These are phyloP conservation scores for Canis aureus DNA, from an alignment of 2,113 vertebrate species.

Conservation along the genomic window DNA sequence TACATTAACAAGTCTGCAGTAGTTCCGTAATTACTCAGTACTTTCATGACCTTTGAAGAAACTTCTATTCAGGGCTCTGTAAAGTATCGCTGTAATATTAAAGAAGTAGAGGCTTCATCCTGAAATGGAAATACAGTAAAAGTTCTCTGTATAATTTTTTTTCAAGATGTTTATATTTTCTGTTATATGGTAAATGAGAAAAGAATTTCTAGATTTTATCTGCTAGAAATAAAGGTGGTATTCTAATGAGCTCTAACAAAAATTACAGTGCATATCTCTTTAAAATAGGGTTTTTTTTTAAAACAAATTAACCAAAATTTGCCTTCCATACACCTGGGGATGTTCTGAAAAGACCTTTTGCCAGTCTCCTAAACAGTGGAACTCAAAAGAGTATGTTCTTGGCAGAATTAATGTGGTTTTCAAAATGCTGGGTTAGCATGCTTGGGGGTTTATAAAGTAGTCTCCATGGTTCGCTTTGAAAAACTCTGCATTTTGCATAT, in stretches of 20 bases:
- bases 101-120: neutral
- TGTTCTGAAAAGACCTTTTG: slow-evolving; percentile 20
- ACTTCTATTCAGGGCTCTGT: neutral
- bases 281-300: slow-evolving; percentile 13
- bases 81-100: neutral
- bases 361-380: neutral
- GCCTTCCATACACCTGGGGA: neutral
- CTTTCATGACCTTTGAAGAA: slow-evolving; percentile 19
- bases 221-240: slow-evolving; percentile 40
- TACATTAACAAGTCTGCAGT: neutral
- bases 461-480: neutral
- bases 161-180: neutral
- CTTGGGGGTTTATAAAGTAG: neutral
- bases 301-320: slow-evolving; percentile 31
- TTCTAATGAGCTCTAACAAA: slow-evolving; percentile 36
- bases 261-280: neutral
- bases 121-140: neutral
- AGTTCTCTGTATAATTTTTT: neutral
- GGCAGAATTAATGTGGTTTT: neutral
- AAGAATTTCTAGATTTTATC: slow-evolving; percentile 32
- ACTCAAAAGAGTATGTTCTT: neutral
- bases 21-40: slow-evolving; percentile 20
- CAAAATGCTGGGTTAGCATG: neutral
- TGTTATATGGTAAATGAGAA: neutral
- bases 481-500: neutral